Percentiles rank a stretch among this genome's conserved stretches.
Conservation (phyloP, 2,113 vertebrate species). For the Opisthocomus hoazin region DNA sequence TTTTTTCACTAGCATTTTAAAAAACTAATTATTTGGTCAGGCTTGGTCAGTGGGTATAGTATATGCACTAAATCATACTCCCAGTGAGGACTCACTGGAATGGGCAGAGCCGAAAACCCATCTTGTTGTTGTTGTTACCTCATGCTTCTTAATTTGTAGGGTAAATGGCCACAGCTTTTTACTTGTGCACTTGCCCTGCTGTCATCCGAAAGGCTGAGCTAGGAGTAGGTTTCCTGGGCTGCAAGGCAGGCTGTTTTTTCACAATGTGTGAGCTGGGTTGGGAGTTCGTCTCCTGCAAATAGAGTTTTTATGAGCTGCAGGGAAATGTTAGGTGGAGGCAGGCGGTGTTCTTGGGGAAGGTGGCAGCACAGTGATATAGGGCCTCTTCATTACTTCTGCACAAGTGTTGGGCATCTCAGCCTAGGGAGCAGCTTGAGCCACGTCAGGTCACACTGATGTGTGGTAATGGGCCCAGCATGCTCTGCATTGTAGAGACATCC, state of each 20-base stretch:
- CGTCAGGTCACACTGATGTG: neutral
- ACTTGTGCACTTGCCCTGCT: neutral
- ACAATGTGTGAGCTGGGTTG: neutral
- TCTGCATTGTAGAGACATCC: neutral
- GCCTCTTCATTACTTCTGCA: neutral
- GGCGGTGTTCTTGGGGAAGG: neutral
- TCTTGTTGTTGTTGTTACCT: neutral
- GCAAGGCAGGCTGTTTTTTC: neutral
- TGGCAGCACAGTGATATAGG: neutral
- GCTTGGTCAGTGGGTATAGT: neutral
- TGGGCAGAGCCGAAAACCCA: neutral
- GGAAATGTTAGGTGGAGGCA: neutral
- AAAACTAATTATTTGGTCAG: neutral
- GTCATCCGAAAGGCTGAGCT: neutral
- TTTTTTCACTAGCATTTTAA: neutral
- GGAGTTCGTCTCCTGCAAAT: neutral
- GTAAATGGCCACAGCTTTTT: neutral
- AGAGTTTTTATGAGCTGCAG: neutral
- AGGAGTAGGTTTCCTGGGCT: neutral
- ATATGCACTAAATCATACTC: neutral
- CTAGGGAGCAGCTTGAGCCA: neutral
- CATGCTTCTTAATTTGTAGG: neutral
- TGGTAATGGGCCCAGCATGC: neutral
- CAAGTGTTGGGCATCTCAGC: rapidly evolving
- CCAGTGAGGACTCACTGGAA: neutral